These are phyloP conservation scores for Cyphomyrmex costatus DNA, from an alignment of 1,140 invertebrate species.

Conservation along the genomic window DNA sequence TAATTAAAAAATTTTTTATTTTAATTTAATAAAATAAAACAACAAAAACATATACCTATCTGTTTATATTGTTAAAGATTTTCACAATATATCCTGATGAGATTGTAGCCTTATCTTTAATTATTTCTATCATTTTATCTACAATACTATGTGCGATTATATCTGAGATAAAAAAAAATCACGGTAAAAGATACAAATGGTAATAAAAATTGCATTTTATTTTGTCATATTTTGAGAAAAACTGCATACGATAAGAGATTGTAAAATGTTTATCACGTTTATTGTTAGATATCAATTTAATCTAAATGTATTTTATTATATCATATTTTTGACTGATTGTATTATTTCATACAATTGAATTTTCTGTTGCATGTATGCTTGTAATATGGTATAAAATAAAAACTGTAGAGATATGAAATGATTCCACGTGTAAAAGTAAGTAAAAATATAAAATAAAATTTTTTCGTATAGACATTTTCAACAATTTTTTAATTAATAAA, in stretches of 20 bases:
- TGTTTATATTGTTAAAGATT: neutral
- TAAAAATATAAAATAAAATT: too few species aligned
- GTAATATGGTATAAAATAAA: too few species aligned
- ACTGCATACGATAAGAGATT: neutral
- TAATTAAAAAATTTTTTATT: neutral
- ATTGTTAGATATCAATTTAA: neutral
- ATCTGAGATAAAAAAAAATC: slow-evolving; percentile 6
- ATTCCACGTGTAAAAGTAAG: too few species aligned
- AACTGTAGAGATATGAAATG: too few species aligned
- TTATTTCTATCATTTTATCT: neutral
- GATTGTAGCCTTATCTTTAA: neutral
- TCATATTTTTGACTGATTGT: neutral
- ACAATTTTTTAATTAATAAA: too few species aligned
- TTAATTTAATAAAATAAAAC: neutral
- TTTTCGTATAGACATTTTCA: too few species aligned
- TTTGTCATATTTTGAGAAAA: neutral
- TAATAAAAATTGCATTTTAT: neutral
- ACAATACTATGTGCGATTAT: neutral
- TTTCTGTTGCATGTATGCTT: neutral
- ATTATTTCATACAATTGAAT: neutral
- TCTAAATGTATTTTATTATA: neutral
- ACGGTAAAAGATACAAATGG: neutral
- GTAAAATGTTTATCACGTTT: slow-evolving; percentile 16
- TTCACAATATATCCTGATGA: neutral
- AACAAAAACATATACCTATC: neutral